Evolutionary conservation across 2,113 vertebrate genomes (phyloP).

Genomic region (Phrynosoma platyrhinos): DNA sequence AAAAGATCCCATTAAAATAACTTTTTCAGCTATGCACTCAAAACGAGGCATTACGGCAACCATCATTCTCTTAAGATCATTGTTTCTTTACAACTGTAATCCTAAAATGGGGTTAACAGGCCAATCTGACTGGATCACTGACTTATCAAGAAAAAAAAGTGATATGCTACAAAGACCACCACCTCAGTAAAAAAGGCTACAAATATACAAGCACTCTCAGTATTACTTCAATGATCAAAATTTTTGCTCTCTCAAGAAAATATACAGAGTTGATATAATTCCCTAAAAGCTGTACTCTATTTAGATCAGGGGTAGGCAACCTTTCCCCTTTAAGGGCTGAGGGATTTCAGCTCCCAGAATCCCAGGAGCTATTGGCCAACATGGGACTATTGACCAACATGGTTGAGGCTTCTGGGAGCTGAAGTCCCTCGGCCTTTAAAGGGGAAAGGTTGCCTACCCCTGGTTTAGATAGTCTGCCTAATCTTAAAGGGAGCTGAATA

Average conservation of each 20-base stretch:
- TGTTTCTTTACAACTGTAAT: not conserved
- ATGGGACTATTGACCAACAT: no score
- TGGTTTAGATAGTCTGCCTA: no score
- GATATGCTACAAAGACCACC: no score
- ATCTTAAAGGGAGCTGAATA: no score
- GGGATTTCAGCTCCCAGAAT: no score
- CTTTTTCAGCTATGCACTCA: not conserved
- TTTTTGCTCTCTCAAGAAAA: constrained; percentile 29
- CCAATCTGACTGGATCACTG: not conserved
- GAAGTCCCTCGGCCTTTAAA: no score
- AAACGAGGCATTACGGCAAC: not conserved
- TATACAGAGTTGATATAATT: constrained; percentile 43
- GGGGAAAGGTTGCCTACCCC: no score
- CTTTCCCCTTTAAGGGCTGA: no score
- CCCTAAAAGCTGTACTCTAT: constrained; percentile 3
- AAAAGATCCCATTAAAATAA: not conserved
- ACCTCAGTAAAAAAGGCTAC: no score
- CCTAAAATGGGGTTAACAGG: not conserved
- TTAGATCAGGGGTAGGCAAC: no score
- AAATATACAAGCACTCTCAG: not conserved
- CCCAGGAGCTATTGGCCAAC: no score
- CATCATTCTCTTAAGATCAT: not conserved
- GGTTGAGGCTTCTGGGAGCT: no score
- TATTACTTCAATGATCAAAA: not conserved
- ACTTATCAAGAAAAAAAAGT: not conserved